Conservation (phyloP, 2,888 invertebrate genomes). For the Amblyjoppa fuscipennis region DNA sequence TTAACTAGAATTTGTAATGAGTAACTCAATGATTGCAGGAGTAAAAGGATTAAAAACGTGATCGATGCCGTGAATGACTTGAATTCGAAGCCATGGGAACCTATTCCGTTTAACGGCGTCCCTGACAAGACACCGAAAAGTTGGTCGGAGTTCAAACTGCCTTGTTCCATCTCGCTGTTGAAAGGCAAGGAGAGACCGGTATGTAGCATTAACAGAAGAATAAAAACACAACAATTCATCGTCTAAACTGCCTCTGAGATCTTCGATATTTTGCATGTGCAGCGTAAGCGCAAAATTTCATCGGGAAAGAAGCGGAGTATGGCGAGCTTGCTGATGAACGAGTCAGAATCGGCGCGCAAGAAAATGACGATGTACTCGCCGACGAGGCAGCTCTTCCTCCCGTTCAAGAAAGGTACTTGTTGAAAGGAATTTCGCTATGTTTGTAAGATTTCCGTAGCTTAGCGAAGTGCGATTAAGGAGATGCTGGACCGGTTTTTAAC, state of each 20-base stretch:
- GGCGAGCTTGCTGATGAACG: slow-evolving; percentile 69
- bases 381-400: slow-evolving; percentile 69
- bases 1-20: background rate
- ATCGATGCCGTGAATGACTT: slow-evolving; percentile 35
- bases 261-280: background rate
- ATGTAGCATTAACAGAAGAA: slow-evolving; percentile 38
- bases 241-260: background rate
- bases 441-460: background rate
- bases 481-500: too few species aligned
- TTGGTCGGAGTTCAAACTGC: slow-evolving; percentile 75
- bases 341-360: slow-evolving; percentile 69
- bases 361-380: slow-evolving; percentile 72
- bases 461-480: background rate
- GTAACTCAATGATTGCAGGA: slow-evolving; percentile 34
- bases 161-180: slow-evolving; percentile 75
- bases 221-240: slow-evolving; percentile 11
- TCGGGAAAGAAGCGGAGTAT: slow-evolving; percentile 61
- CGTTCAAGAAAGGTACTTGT: slow-evolving; percentile 71
- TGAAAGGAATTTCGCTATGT: background rate
- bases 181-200: slow-evolving; percentile 70
- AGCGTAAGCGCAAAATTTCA: slow-evolving; percentile 74
- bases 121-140: slow-evolving; percentile 72
- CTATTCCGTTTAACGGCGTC: slow-evolving; percentile 78
- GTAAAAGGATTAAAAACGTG: slow-evolving; percentile 54
- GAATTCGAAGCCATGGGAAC: slow-evolving; percentile 72